Base-by-base conservation (phyloP, 2,797 vertebrate genomes). In the Chelon auratus region DNA sequence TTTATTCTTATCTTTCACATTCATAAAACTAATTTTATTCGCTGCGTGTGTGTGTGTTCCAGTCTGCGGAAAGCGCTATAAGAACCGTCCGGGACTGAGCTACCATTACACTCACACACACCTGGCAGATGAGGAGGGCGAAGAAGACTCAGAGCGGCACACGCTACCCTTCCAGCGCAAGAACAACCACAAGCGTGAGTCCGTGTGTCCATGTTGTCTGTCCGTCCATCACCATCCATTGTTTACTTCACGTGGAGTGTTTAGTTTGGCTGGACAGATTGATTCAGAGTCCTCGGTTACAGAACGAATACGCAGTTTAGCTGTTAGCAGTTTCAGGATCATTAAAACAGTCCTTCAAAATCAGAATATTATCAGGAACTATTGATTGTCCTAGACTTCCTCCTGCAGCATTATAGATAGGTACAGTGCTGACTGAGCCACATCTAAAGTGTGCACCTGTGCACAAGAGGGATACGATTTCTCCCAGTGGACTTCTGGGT, bases 51-150 rank as follows among this genome's bases (percentile, higher is more conserved):
- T 68, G n/a, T 80, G 64, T 79, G 40, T 87, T 88, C 5, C 77
- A 95, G 94, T 95, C 78, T 96, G 95, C 68, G 95, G 94, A 72
- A 97, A 97, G 86, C 95, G 97, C 75, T 98, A 98, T 91, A 98
- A 98, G 94, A 98, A 97, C 83, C 95, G 97, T 12, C 97, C 97
- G 0, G 97, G 97, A n/a, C 94, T 98, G 91, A 98, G 97, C 89
- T 97, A 98, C 91, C 97, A 98, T 85, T 97, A 98, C 91, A 97
- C 97, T 83, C 97, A 97, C 92, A 97, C 96, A 78, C 97, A 98
- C 93, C 94, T 98, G 93, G 96, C 97, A 3, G 97, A 97, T 59
- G 97, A 98, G 80, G 97, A 97, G 81, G 96, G 96, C 0, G 97
- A 98, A 82, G 97, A 98, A 79, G 95, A 96, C 63, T 89, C 96